Evolutionary conservation across 2,113 vertebrate species (phyloP).

Genomic region (Calidris pygmaea): DNA sequence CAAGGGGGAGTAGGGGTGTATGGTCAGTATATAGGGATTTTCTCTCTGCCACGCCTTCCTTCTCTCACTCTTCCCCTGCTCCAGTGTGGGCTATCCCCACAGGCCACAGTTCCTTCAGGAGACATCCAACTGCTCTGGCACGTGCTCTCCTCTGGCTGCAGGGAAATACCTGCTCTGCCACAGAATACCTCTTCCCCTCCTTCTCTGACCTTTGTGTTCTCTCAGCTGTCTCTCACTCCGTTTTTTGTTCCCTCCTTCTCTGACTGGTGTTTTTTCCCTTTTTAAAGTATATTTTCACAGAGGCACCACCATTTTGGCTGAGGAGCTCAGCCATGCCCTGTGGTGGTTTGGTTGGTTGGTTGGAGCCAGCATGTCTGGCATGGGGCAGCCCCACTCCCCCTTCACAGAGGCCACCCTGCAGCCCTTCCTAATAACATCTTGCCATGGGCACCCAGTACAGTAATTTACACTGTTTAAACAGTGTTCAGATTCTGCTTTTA

Average conservation of each 20-base stretch:
- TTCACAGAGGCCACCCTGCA: not conserved
- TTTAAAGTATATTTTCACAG: not conserved
- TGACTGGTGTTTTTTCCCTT: not conserved
- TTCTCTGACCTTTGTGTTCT: not conserved
- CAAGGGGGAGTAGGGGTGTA: fast-evolving
- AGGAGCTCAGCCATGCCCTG: not conserved
- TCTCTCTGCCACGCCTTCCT: not conserved
- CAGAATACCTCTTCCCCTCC: not conserved
- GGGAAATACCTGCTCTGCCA: not conserved
- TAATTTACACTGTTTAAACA: not conserved
- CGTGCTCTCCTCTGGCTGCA: not conserved
- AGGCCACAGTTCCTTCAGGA: not conserved
- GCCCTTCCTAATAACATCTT: not conserved
- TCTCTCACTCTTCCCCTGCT: not conserved
- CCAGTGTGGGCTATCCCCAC: not conserved
- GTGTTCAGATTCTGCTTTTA: not conserved
- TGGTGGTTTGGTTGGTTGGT: fast-evolving
- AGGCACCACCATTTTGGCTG: not conserved
- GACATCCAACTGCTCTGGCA: fast-evolving
- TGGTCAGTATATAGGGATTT: not conserved
- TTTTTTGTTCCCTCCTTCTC: not conserved
- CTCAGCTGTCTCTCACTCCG: not conserved
- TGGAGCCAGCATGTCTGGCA: not conserved
- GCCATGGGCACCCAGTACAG: not conserved
- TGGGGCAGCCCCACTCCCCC: not conserved